Percentiles rank a stretch among this genome's conserved stretches.
These are phyloP conservation scores for Bombus polaris DNA, from an alignment of 1,140 invertebrate genomes.

Conservation along the genomic window DNA sequence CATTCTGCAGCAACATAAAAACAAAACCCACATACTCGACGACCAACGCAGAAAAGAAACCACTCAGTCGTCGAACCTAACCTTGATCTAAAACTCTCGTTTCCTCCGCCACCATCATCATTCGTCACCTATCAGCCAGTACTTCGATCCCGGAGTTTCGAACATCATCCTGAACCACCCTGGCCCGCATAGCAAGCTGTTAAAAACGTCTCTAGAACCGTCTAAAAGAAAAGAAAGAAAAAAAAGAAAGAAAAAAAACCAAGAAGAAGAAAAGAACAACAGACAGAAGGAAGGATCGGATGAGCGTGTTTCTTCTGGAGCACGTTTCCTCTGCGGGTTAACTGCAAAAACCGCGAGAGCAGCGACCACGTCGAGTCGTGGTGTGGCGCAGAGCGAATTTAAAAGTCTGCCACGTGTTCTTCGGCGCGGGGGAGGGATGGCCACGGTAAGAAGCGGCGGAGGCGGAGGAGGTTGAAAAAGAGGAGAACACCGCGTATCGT, in stretches of 20 bases:
- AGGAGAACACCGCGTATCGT: slow-evolving; percentile 68
- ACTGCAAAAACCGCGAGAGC: slow-evolving; percentile 38
- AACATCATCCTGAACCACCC: too few species aligned
- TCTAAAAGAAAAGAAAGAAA: neutral
- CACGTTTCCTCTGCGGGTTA: slow-evolving; percentile 22
- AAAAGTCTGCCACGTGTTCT: slow-evolving; percentile 52
- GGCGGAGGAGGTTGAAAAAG: slow-evolving; percentile 42
- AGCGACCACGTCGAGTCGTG: neutral
- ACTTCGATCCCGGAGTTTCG: neutral
- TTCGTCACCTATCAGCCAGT: neutral
- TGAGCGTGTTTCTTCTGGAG: neutral
- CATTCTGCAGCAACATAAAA: too few species aligned
- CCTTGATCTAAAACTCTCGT: slow-evolving; percentile 35
- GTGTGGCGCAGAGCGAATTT: slow-evolving; percentile 21
- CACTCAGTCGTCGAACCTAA: neutral
- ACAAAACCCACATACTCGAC: neutral
- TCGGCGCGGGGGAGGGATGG: slow-evolving; percentile 35
- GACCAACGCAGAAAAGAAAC: neutral
- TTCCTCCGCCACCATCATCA: neutral
- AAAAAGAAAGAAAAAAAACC: too few species aligned
- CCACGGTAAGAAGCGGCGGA: neutral
- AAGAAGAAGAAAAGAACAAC: neutral
- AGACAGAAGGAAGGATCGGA: neutral
- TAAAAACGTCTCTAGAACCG: neutral
- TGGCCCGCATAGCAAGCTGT: neutral